phyloP scores from a whole-genome alignment of 2,797 vertebrate species.

The Helarctos malayanus region DNA sequence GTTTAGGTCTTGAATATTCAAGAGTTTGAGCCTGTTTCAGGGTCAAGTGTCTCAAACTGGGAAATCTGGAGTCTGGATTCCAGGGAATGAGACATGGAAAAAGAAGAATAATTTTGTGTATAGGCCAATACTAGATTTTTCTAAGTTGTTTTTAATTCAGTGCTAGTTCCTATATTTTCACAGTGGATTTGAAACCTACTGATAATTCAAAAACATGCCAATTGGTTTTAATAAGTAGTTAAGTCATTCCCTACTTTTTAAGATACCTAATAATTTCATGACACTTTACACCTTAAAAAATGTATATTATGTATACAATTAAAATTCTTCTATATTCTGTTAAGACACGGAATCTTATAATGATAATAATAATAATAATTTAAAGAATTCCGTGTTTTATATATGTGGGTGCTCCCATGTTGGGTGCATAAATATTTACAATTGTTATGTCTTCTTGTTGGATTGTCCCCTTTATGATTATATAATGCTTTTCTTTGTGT shows the following conservation, averaged over 20 bases:
- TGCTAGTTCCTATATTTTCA: background rate
- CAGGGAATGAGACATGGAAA: background rate
- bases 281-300: background rate
- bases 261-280: background rate
- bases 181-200: background rate
- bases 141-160: background rate
- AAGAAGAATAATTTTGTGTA: background rate
- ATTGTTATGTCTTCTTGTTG: background rate
- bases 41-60: background rate
- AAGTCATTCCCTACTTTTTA: background rate
- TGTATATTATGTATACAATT: background rate
- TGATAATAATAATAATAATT: background rate
- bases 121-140: background rate
- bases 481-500: background rate
- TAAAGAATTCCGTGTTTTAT: background rate
- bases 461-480: background rate
- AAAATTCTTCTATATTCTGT: background rate
- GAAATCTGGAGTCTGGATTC: background rate
- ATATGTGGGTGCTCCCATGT: background rate
- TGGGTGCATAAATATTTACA: background rate
- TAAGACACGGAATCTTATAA: background rate
- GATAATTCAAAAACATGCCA: conserved; percentile 17
- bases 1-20: background rate
- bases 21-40: background rate
- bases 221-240: background rate